Evolutionary conservation across 2,888 invertebrate genomes (phyloP).

Genomic region (Drosophila nr. perissopoda): DNA sequence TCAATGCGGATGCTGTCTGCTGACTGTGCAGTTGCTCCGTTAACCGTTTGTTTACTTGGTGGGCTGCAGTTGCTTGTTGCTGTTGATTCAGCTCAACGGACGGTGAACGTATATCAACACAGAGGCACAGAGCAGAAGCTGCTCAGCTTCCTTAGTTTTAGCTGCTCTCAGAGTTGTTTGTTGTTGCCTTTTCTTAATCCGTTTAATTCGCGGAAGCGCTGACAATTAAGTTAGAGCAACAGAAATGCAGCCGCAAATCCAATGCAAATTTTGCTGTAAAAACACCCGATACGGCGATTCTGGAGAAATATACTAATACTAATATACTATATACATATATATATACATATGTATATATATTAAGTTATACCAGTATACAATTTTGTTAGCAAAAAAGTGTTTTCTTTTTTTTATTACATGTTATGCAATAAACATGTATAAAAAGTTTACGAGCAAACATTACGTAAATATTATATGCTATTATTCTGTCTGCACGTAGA

Average conservation of each 20-base stretch:
- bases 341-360: background rate
- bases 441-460: slow-evolving; percentile 4
- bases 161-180: slow-evolving; percentile 8
- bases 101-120: slow-evolving; percentile 69
- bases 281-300: background rate
- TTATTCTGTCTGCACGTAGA: background rate
- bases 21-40: slow-evolving; percentile 13
- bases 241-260: background rate
- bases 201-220: slow-evolving; percentile 54
- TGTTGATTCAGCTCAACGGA: slow-evolving; percentile 61
- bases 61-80: slow-evolving; percentile 14
- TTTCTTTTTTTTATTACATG: background rate
- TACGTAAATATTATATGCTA: slow-evolving; percentile 9
- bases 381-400: background rate
- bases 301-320: background rate
- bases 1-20: slow-evolving; percentile 25
- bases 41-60: slow-evolving; percentile 31
- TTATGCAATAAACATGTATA: background rate
- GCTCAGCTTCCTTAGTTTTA: slow-evolving; percentile 35
- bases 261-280: background rate
- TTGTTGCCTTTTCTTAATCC: slow-evolving; percentile 16
- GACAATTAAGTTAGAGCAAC: slow-evolving; percentile 36
- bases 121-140: slow-evolving; percentile 43
- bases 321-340: background rate
- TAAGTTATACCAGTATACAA: background rate